Conservation (phyloP, 2,113 vertebrate genomes). For the human region GRCh38 chr9:8896001-8896500, state of each 20-base stretch:
- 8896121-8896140: constrained; percentile 37
- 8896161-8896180: constrained; percentile 51
- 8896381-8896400: constrained; percentile 60
- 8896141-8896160: constrained; percentile 45
- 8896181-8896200: constrained; percentile 47
- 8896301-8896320: constrained; percentile 63
- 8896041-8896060: constrained; percentile 41
- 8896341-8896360: constrained; percentile 76
- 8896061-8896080: neutral
- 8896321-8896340: constrained; percentile 74
- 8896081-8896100: neutral
- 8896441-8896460: constrained; percentile 63
- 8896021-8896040: constrained; percentile 35
- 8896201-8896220: constrained; percentile 61
- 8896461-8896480: constrained; percentile 68
- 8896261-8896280: constrained; percentile 68
- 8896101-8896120: neutral
- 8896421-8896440: constrained; percentile 71
- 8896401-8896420: constrained; percentile 66
- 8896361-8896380: constrained; percentile 34
- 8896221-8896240: constrained; percentile 74
- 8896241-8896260: constrained; percentile 71
- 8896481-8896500: constrained; percentile 74
- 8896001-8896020: constrained; percentile 65
- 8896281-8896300: constrained; percentile 57